Evolutionary conservation across 2,113 vertebrate genomes (phyloP).

Genomic region (Turdus rufiventris): DNA sequence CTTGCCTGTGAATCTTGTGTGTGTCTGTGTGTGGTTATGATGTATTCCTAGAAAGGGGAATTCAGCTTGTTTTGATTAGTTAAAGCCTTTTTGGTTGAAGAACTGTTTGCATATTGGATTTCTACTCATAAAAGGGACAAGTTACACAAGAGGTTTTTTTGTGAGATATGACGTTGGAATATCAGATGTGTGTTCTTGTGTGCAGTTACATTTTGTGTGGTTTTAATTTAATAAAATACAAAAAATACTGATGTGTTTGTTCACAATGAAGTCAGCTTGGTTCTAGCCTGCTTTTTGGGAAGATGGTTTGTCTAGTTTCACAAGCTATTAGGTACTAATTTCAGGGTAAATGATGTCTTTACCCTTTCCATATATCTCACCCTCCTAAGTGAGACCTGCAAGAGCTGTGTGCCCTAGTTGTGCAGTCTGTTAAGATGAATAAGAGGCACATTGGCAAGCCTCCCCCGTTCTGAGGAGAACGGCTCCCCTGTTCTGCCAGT

Average conservation of each 20-base stretch:
- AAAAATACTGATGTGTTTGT: neutral
- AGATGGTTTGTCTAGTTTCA: neutral
- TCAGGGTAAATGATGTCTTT: neutral
- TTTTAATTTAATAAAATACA: constrained; percentile 65
- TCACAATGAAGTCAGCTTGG: neutral
- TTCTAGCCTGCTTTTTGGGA: neutral
- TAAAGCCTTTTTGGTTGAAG: constrained; percentile 39
- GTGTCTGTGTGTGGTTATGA: constrained; percentile 25
- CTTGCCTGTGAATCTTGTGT: constrained; percentile 43
- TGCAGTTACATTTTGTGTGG: constrained; percentile 39
- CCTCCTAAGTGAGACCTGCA: neutral
- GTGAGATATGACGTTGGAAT: constrained; percentile 6
- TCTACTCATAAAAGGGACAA: constrained; percentile 26
- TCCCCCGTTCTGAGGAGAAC: neutral
- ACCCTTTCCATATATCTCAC: neutral
- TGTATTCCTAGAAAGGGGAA: constrained; percentile 42
- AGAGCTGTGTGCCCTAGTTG: neutral
- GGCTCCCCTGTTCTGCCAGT: neutral
- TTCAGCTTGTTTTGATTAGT: constrained; percentile 51
- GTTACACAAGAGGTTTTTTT: constrained; percentile 22
- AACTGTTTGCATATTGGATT: constrained; percentile 62
- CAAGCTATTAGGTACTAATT: neutral
- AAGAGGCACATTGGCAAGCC: neutral
- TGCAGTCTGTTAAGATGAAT: neutral
- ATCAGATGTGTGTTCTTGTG: constrained; percentile 40